Base-by-base conservation (phyloP, 2,888 invertebrate genomes). In the Syrphus vitripennis region DNA sequence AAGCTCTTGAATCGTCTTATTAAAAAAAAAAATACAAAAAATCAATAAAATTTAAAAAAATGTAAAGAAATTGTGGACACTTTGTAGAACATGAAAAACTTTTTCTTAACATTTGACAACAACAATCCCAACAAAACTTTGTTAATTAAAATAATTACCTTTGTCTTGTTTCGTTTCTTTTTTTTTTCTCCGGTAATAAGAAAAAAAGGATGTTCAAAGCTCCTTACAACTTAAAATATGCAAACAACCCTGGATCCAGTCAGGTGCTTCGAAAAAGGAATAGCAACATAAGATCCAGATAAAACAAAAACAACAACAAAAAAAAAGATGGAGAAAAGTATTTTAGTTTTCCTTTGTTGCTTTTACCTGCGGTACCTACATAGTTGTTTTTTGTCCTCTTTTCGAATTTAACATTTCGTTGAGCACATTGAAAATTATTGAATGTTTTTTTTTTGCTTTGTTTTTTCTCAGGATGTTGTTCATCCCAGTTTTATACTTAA, bases 101-200 rank as follows among this genome's bases (percentile, higher is more conserved):
- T 59, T 31, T 34, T 59, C 19, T 34, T 7, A 63, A 5, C 26
- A 63, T 63, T 63, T 40, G 26, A 53, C 9, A 29, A 53, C 24
- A 21, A 16, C 40, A 4, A 42, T 42, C 10, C 40, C 42, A 53
- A 26, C 40, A 63, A 65, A 65, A 65, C 65, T 65, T 65, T 45
- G 42, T 65, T 65, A 65, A 65, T 65, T 65, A 65, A 65, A 65
- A 45, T 45, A 65, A 45, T 65, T 65, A 29, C 65, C 45, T 45
- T 65, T 45, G 29, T 65, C 16, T 19, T 65, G 16, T 45, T 45
- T 55, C 29, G 31, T 55, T n/a, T n/a, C n/a, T n/a, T n/a, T n/a
- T n/a, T n/a, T n/a, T n/a, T n/a, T n/a, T n/a, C n/a, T n/a, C n/a
- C n/a, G 6, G n/a, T 0, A 19, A 57, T 3, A 37, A 59, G 9